Evolutionary conservation across 2,113 vertebrate species (phyloP), one percentile per base, ranked within the genome.

Genomic region (Psammodynastes pulverulentus): DNA sequence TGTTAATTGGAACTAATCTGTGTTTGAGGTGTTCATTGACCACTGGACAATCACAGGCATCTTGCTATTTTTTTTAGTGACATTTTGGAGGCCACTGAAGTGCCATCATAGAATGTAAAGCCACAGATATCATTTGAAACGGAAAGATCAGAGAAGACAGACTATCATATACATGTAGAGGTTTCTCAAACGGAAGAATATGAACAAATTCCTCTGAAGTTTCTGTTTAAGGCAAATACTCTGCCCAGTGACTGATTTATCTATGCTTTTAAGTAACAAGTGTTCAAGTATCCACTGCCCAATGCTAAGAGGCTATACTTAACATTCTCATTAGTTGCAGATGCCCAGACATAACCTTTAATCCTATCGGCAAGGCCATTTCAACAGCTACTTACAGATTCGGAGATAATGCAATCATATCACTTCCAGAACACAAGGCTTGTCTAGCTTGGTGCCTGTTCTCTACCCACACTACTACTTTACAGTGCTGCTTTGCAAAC

Each of bases 361-460:
- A 96, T 96, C 92, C 96, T 89, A 90, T 88, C 94, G 96, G 92
- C 86, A 94, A 88, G 92, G 95, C 94, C 23, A 91, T 96, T 97
- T 97, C 96, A 97, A 94, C 93, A 96, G 94, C 94, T 95, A 96
- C 96, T 97, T 95, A 95, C 0, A 0, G 95, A 93, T 43, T 87
- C 67, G 19, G 67, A 89, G 88, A 79, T 93, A 92, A 89, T 19
- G 5, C 88, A 1, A 34, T 51, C 86, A 92, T 94, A 95, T 94
- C 86, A 89, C 87, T 94, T 96, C 93, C 95, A 52, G 93, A 95
- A 95, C 94, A 97, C 53, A 3, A 7, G 48, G 45, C 90, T 92
- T 93, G 84, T 86, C 94, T 95, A 5, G 89, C 93, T 95, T 62
- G 89, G 86, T 92, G 92, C 29, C 84, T 2, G 12, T 58, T 93